Evolutionary conservation across 2,113 vertebrate species (phyloP), one percentile per base, ranked within the genome.

Genomic region (Rhynchomys soricoides): DNA sequence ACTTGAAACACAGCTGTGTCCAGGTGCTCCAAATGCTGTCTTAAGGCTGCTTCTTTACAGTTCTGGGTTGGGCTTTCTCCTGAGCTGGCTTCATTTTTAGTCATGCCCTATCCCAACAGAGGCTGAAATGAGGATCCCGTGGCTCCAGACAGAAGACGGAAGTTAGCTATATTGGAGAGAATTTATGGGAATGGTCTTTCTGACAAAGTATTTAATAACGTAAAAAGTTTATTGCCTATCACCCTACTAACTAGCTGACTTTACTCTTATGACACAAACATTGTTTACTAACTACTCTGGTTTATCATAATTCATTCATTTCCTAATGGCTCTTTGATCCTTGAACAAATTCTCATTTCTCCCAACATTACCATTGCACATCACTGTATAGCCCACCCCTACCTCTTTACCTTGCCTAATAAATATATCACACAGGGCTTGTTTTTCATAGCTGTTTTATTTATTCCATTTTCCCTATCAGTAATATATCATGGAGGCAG

Each of bases 1-100:
- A 89, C n/a, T 82, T 13, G 52, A 91, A 81, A 87, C 70, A 62
- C 70, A 93, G 21, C 81, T 78, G 96, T 31, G 21, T 82, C 75
- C 90, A 97, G 92, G 90, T 92, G 90, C 31, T 95, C 37, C 11
- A 34, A n/a, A 12, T 24, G 75, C 92, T 62, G 26, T 57, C 26
- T 93, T 55, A 96, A n/a, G 48, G n/a, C 64, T 62, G 50, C 52
- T 93, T 83, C 55, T 86, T 21, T 79, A 40, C 1, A 79, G 1
- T 22, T 93, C 70, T 77, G 45, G 16, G 12, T 85, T 92, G 50
- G 71, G 22, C 26, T 93, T 85, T 88, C 48, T 26, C 64, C 0
- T 52, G 24, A 73, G 21, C 45, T 77, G 85, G 6, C 62, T 89
- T 94, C 21, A 8, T 91, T 95, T 89, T 78, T 29, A 85, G 17